Base-by-base conservation (phyloP, 1,140 invertebrate genomes). In the Macrobrachium nipponense region DNA sequence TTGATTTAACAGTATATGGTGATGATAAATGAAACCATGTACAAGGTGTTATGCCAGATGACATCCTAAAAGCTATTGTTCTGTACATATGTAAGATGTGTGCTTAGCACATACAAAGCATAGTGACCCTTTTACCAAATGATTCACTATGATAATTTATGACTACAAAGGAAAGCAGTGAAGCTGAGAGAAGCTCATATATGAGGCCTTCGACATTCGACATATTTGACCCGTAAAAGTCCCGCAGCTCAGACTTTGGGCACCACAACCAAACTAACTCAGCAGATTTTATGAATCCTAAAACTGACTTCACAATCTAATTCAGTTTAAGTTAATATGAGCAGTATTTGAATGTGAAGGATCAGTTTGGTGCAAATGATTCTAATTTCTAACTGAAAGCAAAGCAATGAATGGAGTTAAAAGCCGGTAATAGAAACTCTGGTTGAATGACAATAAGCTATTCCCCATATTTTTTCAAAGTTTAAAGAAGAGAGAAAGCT, bases 101-200 rank as follows among this genome's bases (percentile, higher is more conserved):
- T 80, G 78, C 78, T 64, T 80, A 80, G 78, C 78, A 80, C 78
- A 80, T 80, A 80, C 78, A 59, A 80, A 80, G 59, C 78, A 80
- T 64, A 80, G 78, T 61, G 36, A 43, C 61, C 18, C 18, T 58
- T 44, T 18, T 36, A 12, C 7, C 59, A 43, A n/a, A 14, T 14
- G 15, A 18, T 18, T 23, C 73, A 66, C 78, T 64, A 80, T 80
- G 78, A 64, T 61, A 44, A 59, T 78, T 27, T 27, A 27, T 27
- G 64, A 70, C 66, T 64, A 60, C 51, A 51, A 60, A 51, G 64
- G 60, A 81, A 12, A 64, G 43, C 51, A 36, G 36, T 61, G 36
- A 36, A 79, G 36, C 51, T 61, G 60, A 61, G 77, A 64, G 68
- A 70, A 70, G 68, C 68, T 70, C 36, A 70, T 70, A 27, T 70